These are phyloP conservation scores for Anoplolepis gracilipes DNA, from an alignment of 1,140 invertebrate species.

Conservation along the genomic window DNA sequence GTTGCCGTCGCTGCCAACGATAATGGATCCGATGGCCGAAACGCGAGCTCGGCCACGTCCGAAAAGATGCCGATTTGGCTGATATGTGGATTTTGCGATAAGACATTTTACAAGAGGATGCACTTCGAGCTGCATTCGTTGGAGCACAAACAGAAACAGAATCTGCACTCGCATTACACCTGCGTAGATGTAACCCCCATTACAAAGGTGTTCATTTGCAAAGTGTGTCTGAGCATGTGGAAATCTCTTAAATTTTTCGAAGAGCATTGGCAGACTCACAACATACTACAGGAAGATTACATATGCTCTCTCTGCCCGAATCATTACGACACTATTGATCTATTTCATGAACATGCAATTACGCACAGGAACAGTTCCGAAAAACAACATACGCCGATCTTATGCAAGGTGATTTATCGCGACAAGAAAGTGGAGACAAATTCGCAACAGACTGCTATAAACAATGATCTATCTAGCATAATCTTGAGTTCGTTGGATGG, in stretches of 20 bases:
- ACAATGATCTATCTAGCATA: neutral
- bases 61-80: slow-evolving; percentile 3
- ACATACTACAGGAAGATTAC: slow-evolving; percentile 51
- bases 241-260: slow-evolving; percentile 63
- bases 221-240: slow-evolving; percentile 64
- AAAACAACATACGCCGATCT: slow-evolving; percentile 4
- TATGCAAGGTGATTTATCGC: slow-evolving; percentile 64
- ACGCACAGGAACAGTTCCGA: slow-evolving; percentile 33
- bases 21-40: neutral
- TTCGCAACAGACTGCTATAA: neutral
- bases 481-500: neutral
- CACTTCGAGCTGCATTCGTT: slow-evolving; percentile 71
- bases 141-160: slow-evolving; percentile 63
- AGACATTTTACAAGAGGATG: slow-evolving; percentile 54
- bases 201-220: slow-evolving; percentile 69
- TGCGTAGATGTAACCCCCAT: slow-evolving; percentile 44
- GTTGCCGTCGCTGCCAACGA: neutral
- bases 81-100: slow-evolving; percentile 71
- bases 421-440: neutral
- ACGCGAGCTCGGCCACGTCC: neutral
- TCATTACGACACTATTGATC: slow-evolving; percentile 9
- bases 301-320: slow-evolving; percentile 62
- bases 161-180: slow-evolving; percentile 47
- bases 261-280: slow-evolving; percentile 76
- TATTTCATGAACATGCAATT: slow-evolving; percentile 66